phyloP scores from a whole-genome alignment of 2,797 vertebrate species.

The Thunnus albacares region DNA sequence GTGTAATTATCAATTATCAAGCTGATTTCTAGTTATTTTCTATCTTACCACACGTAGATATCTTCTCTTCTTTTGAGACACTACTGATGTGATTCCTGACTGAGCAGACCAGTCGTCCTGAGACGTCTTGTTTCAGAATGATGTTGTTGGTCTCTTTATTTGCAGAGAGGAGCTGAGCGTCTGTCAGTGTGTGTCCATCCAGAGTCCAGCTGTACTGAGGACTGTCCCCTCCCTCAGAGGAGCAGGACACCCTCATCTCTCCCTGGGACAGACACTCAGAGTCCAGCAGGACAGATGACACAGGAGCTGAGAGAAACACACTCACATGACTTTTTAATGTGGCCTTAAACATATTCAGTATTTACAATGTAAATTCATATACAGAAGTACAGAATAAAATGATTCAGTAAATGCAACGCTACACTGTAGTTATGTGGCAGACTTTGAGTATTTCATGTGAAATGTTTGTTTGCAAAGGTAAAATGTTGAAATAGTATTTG shows the following conservation, averaged over 20 bases:
- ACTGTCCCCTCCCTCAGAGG: conserved; percentile 45
- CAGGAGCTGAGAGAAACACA: conserved; percentile 64
- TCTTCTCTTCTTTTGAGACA: accelerated
- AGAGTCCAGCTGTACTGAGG: conserved; percentile 73
- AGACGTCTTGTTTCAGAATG: conserved; percentile 53
- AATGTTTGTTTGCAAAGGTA: background rate
- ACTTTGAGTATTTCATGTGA: background rate
- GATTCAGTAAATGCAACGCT: background rate
- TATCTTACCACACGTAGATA: conserved; percentile 64
- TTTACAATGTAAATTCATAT: background rate
- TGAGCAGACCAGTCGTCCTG: conserved; percentile 60
- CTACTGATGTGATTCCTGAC: conserved; percentile 48
- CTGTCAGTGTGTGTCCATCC: conserved; percentile 52
- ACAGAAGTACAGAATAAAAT: background rate
- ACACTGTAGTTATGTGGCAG: background rate
- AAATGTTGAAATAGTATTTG: background rate
- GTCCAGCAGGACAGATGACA: conserved; percentile 56
- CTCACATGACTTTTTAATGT: background rate
- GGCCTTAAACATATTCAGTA: background rate
- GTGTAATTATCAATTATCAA: background rate
- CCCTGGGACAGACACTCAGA: conserved; percentile 67
- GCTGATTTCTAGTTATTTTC: background rate
- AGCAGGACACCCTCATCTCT: conserved; percentile 57
- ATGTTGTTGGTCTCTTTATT: background rate
- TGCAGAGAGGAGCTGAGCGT: conserved; percentile 1